Percentiles rank a stretch among this genome's conserved stretches.
Conservation (phyloP, 2,113 vertebrate species). For the Heloderma charlesbogerti region DNA sequence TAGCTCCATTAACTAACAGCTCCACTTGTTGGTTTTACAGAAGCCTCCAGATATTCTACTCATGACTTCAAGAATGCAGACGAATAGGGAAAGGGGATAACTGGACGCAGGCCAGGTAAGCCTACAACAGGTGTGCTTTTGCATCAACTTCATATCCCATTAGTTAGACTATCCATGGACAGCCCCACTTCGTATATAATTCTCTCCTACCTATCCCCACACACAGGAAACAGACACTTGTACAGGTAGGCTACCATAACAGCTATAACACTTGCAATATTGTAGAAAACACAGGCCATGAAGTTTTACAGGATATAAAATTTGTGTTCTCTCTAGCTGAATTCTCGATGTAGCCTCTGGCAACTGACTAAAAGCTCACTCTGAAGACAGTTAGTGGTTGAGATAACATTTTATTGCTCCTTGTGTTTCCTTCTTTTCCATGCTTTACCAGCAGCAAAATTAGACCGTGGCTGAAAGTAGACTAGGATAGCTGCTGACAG, state of each 20-base stretch:
- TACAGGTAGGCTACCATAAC: neutral
- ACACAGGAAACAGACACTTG: neutral
- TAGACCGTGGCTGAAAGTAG: neutral
- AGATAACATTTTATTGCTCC: neutral
- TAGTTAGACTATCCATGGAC: neutral
- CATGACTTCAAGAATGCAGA: neutral
- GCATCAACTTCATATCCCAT: neutral
- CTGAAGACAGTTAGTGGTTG: neutral
- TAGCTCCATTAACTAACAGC: neutral
- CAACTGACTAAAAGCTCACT: neutral
- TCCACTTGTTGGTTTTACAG: neutral
- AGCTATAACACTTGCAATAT: neutral
- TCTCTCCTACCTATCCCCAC: neutral
- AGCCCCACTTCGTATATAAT: neutral
- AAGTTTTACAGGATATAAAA: neutral
- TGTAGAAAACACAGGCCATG: neutral
- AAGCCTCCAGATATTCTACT: neutral
- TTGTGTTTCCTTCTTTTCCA: neutral
- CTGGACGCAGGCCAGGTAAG: neutral
- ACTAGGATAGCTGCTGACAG: neutral
- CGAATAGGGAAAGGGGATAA: neutral
- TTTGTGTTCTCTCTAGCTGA: neutral
- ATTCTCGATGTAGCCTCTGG: neutral
- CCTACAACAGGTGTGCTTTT: neutral
- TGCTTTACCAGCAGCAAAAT: neutral